A percentile compares a stretch with the other conserved stretches of the same genome.
Evolutionary conservation across 2,888 invertebrate species (phyloP).

Genomic region (Drosophila peninsularis): DNA sequence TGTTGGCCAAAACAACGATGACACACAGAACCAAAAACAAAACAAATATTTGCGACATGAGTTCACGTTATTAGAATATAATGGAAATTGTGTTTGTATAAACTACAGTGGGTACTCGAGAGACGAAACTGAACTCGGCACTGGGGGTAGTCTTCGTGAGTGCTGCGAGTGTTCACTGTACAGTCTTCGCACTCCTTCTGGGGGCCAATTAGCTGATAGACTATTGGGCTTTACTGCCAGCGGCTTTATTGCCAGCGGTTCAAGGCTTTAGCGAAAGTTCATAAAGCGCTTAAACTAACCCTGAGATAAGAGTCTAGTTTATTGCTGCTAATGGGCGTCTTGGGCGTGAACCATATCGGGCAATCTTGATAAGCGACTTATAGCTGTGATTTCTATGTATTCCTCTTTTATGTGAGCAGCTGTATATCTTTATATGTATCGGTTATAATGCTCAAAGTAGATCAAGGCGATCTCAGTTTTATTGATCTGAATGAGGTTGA

Average conservation of each 20-base stretch:
- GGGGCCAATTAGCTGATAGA: too few relatives aligned
- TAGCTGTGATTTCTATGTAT: background rate
- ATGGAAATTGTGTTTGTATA: background rate
- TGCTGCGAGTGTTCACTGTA: too few relatives aligned
- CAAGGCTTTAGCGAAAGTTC: constrained; percentile 13
- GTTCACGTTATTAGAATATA: constrained; percentile 14
- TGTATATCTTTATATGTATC: too few relatives aligned
- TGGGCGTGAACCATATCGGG: background rate
- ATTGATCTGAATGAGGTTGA: too few relatives aligned
- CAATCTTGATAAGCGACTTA: background rate
- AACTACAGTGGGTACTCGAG: background rate
- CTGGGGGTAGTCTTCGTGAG: too few relatives aligned
- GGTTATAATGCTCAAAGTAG: too few relatives aligned
- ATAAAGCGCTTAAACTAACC: background rate
- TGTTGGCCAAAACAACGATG: constrained; percentile 44
- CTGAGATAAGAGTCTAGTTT: background rate
- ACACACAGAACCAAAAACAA: constrained; percentile 28
- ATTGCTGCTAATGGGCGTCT: constrained; percentile 3
- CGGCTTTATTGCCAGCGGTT: background rate
- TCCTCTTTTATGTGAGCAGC: too few relatives aligned
- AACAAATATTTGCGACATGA: constrained; percentile 18
- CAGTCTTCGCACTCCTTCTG: too few relatives aligned
- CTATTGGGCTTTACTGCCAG: background rate
- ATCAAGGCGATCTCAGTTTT: too few relatives aligned
- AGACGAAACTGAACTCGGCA: background rate